Conservation (phyloP, 2,113 vertebrate genomes). For the Actenoides hombroni region DNA sequence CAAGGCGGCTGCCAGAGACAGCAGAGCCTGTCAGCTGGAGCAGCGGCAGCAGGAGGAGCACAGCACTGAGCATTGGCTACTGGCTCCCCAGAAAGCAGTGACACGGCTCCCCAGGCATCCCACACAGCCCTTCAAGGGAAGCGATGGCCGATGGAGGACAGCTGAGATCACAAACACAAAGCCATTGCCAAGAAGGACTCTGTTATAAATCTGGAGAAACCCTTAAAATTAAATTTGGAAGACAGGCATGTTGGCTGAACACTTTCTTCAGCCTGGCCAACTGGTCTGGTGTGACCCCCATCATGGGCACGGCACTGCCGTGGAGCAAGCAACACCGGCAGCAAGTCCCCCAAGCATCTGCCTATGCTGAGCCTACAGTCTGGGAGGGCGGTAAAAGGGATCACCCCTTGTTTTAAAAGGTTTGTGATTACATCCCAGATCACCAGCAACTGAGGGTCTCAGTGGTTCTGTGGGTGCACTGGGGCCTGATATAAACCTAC, state of each 20-base stretch:
- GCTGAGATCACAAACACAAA: background rate
- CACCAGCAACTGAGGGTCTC: background rate
- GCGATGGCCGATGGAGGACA: fast-evolving
- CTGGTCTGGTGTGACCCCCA: background rate
- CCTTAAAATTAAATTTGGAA: background rate
- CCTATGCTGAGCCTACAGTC: background rate
- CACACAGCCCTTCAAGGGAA: fast-evolving
- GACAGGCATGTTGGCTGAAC: fast-evolving
- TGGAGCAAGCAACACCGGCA: background rate
- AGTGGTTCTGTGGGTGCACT: fast-evolving
- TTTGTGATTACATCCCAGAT: background rate
- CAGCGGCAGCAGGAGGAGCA: fast-evolving
- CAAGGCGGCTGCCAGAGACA: fast-evolving
- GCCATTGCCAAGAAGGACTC: background rate
- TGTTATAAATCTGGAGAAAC: background rate
- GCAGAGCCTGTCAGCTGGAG: fast-evolving
- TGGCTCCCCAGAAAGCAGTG: background rate
- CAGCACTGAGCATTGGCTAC: fast-evolving
- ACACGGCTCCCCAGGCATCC: background rate
- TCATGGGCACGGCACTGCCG: fast-evolving
- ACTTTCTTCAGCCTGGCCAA: fast-evolving
- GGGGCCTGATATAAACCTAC: background rate
- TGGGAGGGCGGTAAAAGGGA: background rate
- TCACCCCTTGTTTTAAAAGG: background rate
- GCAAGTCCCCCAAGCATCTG: fast-evolving